Evolutionary conservation across 2,888 invertebrate genomes (phyloP).

Genomic region (Julus scanicus): DNA sequence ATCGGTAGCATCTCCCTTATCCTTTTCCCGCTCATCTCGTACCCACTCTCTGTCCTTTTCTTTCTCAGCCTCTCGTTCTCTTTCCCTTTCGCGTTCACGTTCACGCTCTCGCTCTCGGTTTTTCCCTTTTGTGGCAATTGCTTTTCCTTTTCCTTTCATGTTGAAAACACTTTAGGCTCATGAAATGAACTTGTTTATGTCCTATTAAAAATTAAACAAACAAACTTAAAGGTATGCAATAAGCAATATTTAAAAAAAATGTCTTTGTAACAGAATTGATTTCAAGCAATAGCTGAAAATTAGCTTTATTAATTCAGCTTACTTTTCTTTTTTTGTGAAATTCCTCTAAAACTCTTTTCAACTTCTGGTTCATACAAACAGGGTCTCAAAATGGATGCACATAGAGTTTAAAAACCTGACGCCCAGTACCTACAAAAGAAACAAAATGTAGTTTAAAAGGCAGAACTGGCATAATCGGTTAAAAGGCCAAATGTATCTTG

Average conservation of each 20-base stretch:
- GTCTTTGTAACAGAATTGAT: neutral
- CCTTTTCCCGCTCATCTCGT: slow-evolving; percentile 60
- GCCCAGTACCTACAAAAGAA: too few relatives aligned
- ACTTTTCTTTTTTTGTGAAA: too few relatives aligned
- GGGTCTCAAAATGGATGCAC: too few relatives aligned
- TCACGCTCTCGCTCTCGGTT: slow-evolving; percentile 53
- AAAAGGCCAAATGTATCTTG: too few relatives aligned
- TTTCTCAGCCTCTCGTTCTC: slow-evolving; percentile 54
- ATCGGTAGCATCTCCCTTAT: slow-evolving; percentile 62
- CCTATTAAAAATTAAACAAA: neutral
- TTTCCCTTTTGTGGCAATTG: slow-evolving; percentile 58
- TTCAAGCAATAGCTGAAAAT: neutral
- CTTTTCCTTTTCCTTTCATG: slow-evolving; percentile 60
- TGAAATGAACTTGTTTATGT: neutral
- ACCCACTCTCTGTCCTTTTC: slow-evolving; percentile 43
- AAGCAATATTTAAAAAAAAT: neutral
- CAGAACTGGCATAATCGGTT: too few relatives aligned
- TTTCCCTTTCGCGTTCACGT: slow-evolving; percentile 41
- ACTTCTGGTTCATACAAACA: too few relatives aligned
- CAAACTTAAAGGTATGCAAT: neutral
- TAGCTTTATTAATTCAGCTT: too few relatives aligned
- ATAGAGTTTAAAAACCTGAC: too few relatives aligned
- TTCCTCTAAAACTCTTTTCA: too few relatives aligned
- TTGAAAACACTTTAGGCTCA: slow-evolving; percentile 34
- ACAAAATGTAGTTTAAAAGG: too few relatives aligned